phyloP scores from a whole-genome alignment of 2,888 invertebrate genomes.

The Agapostemon virescens region DNA sequence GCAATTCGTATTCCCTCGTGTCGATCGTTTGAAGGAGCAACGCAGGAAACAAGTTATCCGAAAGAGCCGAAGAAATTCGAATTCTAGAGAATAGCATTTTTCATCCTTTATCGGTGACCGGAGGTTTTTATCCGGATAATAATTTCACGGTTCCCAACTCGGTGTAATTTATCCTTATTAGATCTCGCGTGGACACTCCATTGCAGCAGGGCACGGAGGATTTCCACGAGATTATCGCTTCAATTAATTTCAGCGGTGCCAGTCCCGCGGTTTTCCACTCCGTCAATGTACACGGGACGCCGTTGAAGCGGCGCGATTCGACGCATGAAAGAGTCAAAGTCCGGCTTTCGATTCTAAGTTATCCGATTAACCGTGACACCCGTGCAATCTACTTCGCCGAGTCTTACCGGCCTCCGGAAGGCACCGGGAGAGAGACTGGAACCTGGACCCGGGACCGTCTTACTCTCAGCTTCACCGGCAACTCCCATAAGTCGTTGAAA shows the following conservation, averaged over 20 bases:
- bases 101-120: background rate
- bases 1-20: no score
- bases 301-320: constrained; percentile 40
- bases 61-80: background rate
- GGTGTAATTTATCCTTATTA: constrained; percentile 31
- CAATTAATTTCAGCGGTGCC: constrained; percentile 48
- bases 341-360: constrained; percentile 70
- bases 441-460: constrained; percentile 30
- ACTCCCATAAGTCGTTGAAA: constrained; percentile 63
- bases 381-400: constrained; percentile 70
- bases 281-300: constrained; percentile 26
- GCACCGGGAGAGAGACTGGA: constrained; percentile 21
- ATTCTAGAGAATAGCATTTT: background rate
- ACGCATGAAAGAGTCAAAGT: constrained; percentile 61
- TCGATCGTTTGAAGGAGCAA: no score
- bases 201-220: constrained; percentile 29
- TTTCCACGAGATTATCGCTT: constrained; percentile 45
- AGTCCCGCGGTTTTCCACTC: constrained; percentile 27
- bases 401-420: constrained; percentile 56
- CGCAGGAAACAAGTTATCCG: no score
- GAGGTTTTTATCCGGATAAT: background rate
- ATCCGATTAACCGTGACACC: constrained; percentile 75
- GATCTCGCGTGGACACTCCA: constrained; percentile 17
- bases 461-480: constrained; percentile 42
- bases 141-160: background rate